Evolutionary conservation across 2,113 vertebrate species (phyloP).

Genomic region (Talpa occidentalis): DNA sequence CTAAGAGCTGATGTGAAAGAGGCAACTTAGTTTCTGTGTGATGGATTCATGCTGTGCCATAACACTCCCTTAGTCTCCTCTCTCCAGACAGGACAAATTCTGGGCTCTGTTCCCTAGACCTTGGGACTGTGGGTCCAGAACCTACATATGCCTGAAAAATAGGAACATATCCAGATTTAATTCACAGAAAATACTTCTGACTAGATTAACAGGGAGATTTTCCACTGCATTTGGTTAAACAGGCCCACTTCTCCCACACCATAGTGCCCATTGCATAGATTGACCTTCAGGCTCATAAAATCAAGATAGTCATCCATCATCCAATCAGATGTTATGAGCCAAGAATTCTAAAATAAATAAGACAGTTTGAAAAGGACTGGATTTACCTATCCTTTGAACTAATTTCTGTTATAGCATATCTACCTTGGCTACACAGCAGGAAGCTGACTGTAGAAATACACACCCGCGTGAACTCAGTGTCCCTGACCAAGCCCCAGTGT

Average conservation of each 20-base stretch:
- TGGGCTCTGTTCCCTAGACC: background rate
- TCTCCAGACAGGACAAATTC: background rate
- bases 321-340: background rate
- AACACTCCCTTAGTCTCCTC: conserved; percentile 9
- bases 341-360: conserved; percentile 46
- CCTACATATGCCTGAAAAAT: background rate
- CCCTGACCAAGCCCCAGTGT: background rate
- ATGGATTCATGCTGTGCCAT: background rate
- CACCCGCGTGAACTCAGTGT: background rate
- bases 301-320: background rate
- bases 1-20: background rate
- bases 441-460: conserved; percentile 7
- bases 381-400: conserved; percentile 7
- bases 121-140: background rate
- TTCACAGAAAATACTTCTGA: background rate
- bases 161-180: conserved; percentile 1
- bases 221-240: background rate
- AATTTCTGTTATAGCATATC: background rate
- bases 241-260: background rate
- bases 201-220: background rate
- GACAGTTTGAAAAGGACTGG: background rate
- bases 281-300: background rate
- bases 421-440: background rate
- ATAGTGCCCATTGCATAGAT: background rate
- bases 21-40: background rate